phyloP scores from a whole-genome alignment of 2,797 vertebrate species.

The Amniataba percoides region DNA sequence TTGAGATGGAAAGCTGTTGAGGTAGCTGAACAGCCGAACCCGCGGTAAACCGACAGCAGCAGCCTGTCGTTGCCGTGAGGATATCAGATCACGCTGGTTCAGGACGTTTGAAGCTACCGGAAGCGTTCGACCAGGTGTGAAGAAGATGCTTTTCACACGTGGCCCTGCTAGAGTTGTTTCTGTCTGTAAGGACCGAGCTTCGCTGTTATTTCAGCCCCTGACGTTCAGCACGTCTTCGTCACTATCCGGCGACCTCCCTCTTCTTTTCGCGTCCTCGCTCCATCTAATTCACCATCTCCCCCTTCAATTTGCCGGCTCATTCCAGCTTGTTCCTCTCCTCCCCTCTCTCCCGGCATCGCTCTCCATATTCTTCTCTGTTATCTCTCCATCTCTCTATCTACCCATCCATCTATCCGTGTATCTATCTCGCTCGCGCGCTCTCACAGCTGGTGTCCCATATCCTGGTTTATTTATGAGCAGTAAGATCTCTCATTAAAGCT shows the following conservation, averaged over 20 bases:
- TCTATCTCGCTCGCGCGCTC: slow-evolving; percentile 34
- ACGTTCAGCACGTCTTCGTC: slow-evolving; percentile 32
- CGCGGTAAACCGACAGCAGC: slow-evolving; percentile 19
- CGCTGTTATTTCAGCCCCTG: slow-evolving; percentile 25
- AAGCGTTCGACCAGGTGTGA: slow-evolving; percentile 34
- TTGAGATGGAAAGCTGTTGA: slow-evolving; percentile 55
- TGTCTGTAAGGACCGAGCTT: slow-evolving; percentile 25
- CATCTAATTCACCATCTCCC: slow-evolving; percentile 14
- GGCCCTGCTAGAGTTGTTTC: slow-evolving; percentile 1
- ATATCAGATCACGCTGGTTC: slow-evolving; percentile 30
- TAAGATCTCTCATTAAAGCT: slow-evolving; percentile 80
- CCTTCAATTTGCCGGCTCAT: background rate
- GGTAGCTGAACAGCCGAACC: slow-evolving; percentile 30
- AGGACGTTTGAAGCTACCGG: slow-evolving; percentile 28
- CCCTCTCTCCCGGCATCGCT: background rate
- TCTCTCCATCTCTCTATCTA: slow-evolving; percentile 22
- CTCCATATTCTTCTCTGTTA: slow-evolving; percentile 29
- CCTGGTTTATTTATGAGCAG: slow-evolving; percentile 81
- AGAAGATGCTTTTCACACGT: no score
- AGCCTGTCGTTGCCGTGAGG: slow-evolving; percentile 14
- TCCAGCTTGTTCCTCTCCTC: background rate
- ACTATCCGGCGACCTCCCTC: background rate
- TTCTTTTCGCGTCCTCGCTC: slow-evolving; percentile 13
- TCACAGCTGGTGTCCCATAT: slow-evolving; percentile 75
- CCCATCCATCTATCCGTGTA: slow-evolving; percentile 42